Base-by-base conservation (phyloP, 2,797 vertebrate genomes). In the Lepus oiostolus region DNA sequence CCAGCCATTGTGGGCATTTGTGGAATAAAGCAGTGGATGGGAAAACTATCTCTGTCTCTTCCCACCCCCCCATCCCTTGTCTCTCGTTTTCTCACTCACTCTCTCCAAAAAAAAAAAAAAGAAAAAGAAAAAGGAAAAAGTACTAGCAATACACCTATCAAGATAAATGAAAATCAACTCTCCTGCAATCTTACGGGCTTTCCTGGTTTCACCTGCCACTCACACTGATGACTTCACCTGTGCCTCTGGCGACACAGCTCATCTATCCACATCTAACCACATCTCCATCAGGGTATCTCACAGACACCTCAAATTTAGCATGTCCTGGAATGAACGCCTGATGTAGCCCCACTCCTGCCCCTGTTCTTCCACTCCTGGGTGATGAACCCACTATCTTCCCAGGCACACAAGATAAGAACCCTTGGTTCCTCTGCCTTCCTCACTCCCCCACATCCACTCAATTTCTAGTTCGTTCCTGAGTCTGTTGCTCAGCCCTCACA, bases 271-370 rank as follows among this genome's bases (percentile, higher is more conserved):
- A 9, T 47, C 42, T 47, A 88, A 7, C 26, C 60, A 13, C n/a
- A 54, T 80, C 58, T 90, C 83, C 71, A 92, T 17, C 71, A 65
- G 76, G 54, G 35, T n/a, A 38, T 92, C 67, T 85, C 85, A 38
- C 8, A 4, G 35, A 88, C 30, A 75, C 24, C 50, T 79, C 60
- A 68, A 85, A 71, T 79, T 67, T 67, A 74, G 74, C 5, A 38
- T 60, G 72, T 11, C 47, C 60, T 5, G 1, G 82, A 68, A 16
- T 82, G 88, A 75, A 54, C 71, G 75, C 72, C 68, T 47, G 75
- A 11, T 28, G 50, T 70, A 72, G 77, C 74, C n/a, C 58, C 5
- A 60, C 32, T 79, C 32, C 9, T 32, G 47, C 12, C 77, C 50
- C 9, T 87, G 5, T 54, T 92, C 38, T 32, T 47, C 26, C 2